phyloP scores from a whole-genome alignment of 2,113 vertebrate genomes.

The Ictalurus furcatus region DNA sequence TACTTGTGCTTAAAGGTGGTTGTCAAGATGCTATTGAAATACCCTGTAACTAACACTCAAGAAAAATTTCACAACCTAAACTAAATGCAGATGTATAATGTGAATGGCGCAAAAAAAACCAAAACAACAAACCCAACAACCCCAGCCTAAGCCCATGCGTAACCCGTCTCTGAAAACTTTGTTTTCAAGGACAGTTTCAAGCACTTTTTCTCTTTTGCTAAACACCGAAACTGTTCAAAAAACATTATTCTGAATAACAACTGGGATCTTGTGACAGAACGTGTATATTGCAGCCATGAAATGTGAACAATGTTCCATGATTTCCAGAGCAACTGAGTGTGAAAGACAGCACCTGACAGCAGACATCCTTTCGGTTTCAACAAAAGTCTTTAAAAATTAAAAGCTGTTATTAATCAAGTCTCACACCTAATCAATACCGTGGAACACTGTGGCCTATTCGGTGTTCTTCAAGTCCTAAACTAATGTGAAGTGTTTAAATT shows the following conservation, averaged over 20 bases:
- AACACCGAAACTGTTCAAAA: not conserved
- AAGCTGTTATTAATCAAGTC: not conserved
- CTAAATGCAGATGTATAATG: not conserved
- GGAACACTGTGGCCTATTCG: not conserved
- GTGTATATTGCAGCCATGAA: not conserved
- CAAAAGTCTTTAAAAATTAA: not conserved
- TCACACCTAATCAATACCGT: not conserved
- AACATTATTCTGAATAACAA: not conserved
- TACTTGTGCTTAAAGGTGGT: not conserved
- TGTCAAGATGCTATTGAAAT: not conserved
- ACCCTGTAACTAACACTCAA: not conserved
- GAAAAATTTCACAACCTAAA: not conserved
- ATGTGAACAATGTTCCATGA: not conserved
- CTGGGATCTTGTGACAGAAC: not conserved
- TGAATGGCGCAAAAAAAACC: not conserved
- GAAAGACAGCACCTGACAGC: not conserved
- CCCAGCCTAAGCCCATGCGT: not conserved
- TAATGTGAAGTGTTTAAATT: not conserved
- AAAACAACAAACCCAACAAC: too few relatives aligned
- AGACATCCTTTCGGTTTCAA: not conserved
- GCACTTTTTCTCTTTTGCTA: not conserved
- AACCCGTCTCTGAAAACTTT: not conserved
- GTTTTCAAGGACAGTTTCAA: not conserved
- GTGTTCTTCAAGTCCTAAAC: slow-evolving; percentile 10
- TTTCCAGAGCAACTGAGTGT: not conserved